Base-by-base conservation (phyloP, 2,113 vertebrate species). In the Phaethon lepturus region DNA sequence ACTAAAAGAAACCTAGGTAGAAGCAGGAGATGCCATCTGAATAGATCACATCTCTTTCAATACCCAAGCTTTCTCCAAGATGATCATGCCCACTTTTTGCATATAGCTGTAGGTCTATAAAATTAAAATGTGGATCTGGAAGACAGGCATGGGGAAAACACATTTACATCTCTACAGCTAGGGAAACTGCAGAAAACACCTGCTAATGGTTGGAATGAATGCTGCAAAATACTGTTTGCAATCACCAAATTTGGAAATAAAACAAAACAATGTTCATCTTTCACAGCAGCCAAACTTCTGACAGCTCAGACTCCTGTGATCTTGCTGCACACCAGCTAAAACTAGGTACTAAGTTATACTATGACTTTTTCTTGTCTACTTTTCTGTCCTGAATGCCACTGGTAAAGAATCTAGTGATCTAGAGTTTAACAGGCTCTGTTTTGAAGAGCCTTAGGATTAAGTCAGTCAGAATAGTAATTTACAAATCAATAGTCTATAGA, bases 271-370 rank as follows among this genome's bases (percentile, higher is more conserved):
- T 71, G 74, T 16, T 85, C 6, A 31, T 97, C 66, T 93, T 95
- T 98, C 97, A 64, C 89, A 98, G 98, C 77, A 97, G 96, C 78
- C 93, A 56, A 66, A 97, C 85, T 58, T 98, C 98, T 71, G 98
- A 98, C 95, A 98, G 98, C 90, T 97, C 98, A 26, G 97, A 98
- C 38, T 98, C 97, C 55, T 96, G 88, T 91, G 98, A 96, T n/a
- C 79, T 95, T 83, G 85, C 87, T 66, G 74, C 75, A 67, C 90
- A 96, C 7, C 89, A 93, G 66, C 94, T 97, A 84, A 94, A 97
- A 55, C 42, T 96, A 59, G 90, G 91, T 73, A 72, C 89, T 80
- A 92, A 98, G 98, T 97, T 98, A 97, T 29, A 75, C 52, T 40
- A 42, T 63, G 80, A 71, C n/a, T 73, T 84, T 64, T 84, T 87